phyloP scores from a whole-genome alignment of 2,888 invertebrate genomes.

The Macrophya annulata region DNA sequence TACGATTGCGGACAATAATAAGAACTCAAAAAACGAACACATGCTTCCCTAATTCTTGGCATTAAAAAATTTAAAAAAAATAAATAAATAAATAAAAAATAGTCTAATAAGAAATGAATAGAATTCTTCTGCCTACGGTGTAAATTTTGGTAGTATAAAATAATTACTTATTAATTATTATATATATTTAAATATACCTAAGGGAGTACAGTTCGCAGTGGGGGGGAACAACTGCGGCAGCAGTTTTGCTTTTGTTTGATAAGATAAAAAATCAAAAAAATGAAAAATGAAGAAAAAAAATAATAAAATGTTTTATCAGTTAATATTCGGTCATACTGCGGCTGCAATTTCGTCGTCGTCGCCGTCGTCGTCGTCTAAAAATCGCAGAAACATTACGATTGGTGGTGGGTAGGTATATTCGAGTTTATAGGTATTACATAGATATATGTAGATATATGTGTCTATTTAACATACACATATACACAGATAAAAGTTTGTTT shows the following conservation, averaged over 20 bases:
- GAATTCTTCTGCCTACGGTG: no score
- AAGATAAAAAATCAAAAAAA: not conserved
- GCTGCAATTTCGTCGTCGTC: not conserved
- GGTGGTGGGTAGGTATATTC: not conserved
- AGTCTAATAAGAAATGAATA: no score
- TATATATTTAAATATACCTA: no score
- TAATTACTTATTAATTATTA: no score
- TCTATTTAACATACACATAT: not conserved
- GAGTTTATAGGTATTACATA: not conserved
- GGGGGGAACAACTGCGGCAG: not conserved
- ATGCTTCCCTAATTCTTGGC: no score
- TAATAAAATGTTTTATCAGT: slow-evolving; percentile 4
- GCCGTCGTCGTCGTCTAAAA: not conserved
- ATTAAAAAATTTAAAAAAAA: no score
- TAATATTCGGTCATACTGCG: not conserved
- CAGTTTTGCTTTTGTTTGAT: not conserved
- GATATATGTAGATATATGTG: not conserved
- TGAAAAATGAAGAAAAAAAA: not conserved
- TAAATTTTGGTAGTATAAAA: no score
- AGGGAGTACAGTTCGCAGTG: no score
- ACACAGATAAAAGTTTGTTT: not conserved
- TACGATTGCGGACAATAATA: no score
- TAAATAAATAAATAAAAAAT: no score
- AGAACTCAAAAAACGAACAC: no score
- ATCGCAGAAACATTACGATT: not conserved